Percentiles rank a stretch among this genome's conserved stretches.
Evolutionary conservation across 2,113 vertebrate species (phyloP).

Genomic region (Nestor notabilis): DNA sequence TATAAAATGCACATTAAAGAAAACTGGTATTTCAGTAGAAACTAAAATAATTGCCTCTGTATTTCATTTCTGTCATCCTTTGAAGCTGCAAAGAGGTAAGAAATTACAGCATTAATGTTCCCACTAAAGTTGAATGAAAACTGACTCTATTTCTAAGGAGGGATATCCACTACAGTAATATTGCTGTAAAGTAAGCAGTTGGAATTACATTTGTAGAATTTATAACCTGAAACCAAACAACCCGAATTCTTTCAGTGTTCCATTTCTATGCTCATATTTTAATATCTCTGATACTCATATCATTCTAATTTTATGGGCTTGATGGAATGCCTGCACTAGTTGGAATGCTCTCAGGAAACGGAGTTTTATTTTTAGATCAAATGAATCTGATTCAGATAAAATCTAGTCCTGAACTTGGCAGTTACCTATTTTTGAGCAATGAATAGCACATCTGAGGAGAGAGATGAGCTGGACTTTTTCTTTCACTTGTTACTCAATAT

Average conservation of each 20-base stretch:
- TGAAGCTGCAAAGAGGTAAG: neutral
- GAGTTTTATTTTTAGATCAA: conserved; percentile 14
- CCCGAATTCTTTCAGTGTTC: neutral
- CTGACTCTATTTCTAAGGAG: neutral
- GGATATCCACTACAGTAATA: neutral
- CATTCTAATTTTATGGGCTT: conserved; percentile 2
- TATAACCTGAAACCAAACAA: neutral
- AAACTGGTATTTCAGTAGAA: neutral
- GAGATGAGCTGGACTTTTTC: neutral
- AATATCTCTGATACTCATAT: neutral
- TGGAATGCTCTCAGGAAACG: neutral
- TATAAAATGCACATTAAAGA: neutral
- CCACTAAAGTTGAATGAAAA: neutral
- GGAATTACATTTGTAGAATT: neutral
- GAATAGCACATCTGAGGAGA: neutral
- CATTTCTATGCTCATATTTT: neutral
- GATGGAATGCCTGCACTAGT: neutral
- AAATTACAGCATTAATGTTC: neutral
- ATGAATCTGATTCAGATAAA: neutral
- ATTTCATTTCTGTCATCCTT: conserved; percentile 4
- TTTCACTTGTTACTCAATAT: neutral
- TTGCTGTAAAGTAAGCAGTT: neutral
- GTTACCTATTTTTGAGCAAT: neutral
- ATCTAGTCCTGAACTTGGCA: neutral
- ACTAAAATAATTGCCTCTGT: neutral